Percentiles rank a stretch among this genome's conserved stretches.
These are phyloP conservation scores for Silurus glanis DNA, from an alignment of 2,113 vertebrate genomes.

Conservation along the genomic window DNA sequence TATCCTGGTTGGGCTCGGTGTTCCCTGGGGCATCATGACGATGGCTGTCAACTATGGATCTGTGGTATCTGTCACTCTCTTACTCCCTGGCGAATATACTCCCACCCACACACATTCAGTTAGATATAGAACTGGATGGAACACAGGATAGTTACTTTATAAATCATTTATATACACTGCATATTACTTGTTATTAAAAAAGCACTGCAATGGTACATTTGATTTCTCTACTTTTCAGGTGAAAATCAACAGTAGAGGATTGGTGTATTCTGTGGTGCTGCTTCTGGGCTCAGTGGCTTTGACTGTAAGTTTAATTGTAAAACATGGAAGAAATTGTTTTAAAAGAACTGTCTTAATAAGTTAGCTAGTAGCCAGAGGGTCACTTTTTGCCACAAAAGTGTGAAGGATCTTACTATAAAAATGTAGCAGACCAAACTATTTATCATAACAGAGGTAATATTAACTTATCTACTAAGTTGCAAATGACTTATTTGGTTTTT, in stretches of 20 bases:
- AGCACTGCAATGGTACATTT: not conserved
- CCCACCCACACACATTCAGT: not conserved
- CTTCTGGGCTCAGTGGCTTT: slow-evolving; percentile 84
- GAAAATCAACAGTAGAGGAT: slow-evolving; percentile 84
- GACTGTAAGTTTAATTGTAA: slow-evolving; percentile 76
- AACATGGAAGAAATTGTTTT: not conserved
- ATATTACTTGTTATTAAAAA: no score
- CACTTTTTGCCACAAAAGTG: not conserved
- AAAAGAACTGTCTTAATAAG: not conserved
- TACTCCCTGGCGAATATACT: slow-evolving; percentile 6
- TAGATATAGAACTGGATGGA: not conserved
- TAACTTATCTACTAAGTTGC: not conserved
- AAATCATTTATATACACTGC: not conserved
- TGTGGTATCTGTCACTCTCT: slow-evolving; percentile 64
- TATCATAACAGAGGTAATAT: not conserved
- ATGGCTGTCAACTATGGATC: slow-evolving; percentile 80
- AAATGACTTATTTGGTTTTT: not conserved
- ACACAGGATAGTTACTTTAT: not conserved
- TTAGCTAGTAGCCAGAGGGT: not conserved
- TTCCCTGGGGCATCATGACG: slow-evolving; percentile 86
- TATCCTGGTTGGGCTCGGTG: slow-evolving; percentile 84
- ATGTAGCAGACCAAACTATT: not conserved
- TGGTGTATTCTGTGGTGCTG: slow-evolving; percentile 84
- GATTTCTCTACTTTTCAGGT: slow-evolving; percentile 66
- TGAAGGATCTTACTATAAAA: not conserved